These are phyloP conservation scores for Stercorarius parasiticus DNA, from an alignment of 2,113 vertebrate species.

Conservation along the genomic window DNA sequence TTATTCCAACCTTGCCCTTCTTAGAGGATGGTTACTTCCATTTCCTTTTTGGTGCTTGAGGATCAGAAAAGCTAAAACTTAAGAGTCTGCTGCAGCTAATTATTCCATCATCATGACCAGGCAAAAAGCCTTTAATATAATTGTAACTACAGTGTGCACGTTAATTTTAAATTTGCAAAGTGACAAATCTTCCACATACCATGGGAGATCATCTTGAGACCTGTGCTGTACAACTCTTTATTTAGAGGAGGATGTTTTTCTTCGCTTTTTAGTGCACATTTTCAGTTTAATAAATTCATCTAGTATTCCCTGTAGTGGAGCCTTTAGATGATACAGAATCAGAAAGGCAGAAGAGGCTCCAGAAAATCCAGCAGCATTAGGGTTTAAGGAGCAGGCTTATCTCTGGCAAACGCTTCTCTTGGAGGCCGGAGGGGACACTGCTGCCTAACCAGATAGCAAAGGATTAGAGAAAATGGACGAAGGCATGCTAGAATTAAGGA, in stretches of 20 bases:
- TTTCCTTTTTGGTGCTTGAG: not conserved
- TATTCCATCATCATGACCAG: not conserved
- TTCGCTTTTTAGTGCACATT: not conserved
- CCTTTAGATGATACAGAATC: not conserved
- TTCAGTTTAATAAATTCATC: slow-evolving; percentile 2
- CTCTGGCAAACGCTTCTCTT: not conserved
- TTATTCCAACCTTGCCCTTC: not conserved
- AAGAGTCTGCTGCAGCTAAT: not conserved
- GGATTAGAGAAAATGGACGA: not conserved
- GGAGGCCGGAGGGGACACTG: not conserved
- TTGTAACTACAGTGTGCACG: not conserved
- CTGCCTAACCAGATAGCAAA: slow-evolving; percentile 8
- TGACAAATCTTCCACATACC: not conserved
- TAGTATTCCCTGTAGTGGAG: not conserved
- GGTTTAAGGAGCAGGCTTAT: slow-evolving; percentile 17
- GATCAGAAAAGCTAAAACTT: not conserved
- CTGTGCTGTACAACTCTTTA: not conserved
- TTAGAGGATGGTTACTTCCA: not conserved
- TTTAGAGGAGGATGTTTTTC: not conserved
- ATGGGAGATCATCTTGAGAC: not conserved
- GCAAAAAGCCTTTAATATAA: not conserved
- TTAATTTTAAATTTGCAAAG: not conserved
- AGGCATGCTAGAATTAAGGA: not conserved
- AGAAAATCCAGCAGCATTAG: slow-evolving; percentile 4
- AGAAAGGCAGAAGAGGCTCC: slow-evolving; percentile 49